Conservation (phyloP, 35 echinoderm and acorn worm genomes). For the Heliocidaris tuberculata region DNA sequence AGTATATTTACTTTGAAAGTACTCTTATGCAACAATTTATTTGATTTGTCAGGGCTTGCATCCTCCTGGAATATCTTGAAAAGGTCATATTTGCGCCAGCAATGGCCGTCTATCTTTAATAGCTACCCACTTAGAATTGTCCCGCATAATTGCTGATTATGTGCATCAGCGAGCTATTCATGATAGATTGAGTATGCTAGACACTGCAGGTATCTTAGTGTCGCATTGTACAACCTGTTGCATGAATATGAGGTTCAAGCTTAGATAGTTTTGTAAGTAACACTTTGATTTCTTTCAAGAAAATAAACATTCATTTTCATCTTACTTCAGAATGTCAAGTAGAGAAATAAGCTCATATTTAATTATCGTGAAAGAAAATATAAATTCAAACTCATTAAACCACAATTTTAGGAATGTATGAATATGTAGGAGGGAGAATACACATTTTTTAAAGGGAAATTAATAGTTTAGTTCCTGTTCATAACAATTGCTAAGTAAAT, state of each 20-base stretch:
- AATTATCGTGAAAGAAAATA: no score
- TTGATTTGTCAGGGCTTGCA: neutral
- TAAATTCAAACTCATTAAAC: no score
- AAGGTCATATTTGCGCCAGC: neutral
- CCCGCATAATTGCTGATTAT: neutral
- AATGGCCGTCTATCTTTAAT: neutral
- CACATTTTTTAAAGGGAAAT: neutral
- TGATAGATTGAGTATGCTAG: neutral
- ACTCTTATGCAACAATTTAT: neutral
- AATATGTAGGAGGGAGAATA: neutral
- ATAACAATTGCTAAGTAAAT: neutral
- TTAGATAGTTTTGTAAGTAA: no score
- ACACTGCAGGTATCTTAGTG: no score
- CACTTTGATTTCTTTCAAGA: no score
- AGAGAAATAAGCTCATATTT: no score
- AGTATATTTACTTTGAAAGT: neutral
- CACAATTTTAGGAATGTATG: neutral
- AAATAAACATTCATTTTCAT: no score
- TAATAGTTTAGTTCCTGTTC: neutral
- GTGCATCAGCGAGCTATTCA: neutral
- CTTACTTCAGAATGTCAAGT: no score
- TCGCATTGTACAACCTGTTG: neutral
- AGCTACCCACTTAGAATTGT: slow-evolving; percentile 3
- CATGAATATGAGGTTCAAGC: neutral
- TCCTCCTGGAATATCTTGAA: neutral